Conservation (phyloP, 1,140 invertebrate genomes). For the Philaenus spumarius region DNA sequence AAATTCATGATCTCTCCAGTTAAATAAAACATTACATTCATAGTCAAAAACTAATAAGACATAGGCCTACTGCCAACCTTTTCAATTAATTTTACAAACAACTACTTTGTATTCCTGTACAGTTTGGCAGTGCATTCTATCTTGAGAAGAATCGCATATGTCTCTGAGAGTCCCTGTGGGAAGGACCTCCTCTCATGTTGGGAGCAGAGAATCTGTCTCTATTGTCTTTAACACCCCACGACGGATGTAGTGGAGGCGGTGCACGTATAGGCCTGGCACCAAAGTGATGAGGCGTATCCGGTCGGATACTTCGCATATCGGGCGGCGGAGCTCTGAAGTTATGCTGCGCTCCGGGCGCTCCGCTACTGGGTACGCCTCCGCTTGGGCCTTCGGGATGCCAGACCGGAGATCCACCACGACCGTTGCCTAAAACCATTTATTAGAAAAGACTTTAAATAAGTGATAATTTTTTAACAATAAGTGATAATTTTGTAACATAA, state of each 20-base stretch:
- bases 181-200: slow-evolving; percentile 1
- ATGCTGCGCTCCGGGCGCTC: too few relatives aligned
- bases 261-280: neutral
- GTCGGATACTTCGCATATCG: neutral
- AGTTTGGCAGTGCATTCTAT: neutral
- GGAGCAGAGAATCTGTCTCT: neutral
- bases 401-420: neutral
- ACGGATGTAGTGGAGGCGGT: neutral
- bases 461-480: too few relatives aligned
- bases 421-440: neutral
- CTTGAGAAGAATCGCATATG: slow-evolving; percentile 8
- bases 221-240: neutral
- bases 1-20: too few relatives aligned
- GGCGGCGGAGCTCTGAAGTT: slow-evolving; percentile 5
- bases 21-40: too few relatives aligned
- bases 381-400: slow-evolving; percentile 2
- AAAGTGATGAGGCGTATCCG: neutral
- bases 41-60: too few relatives aligned
- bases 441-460: neutral
- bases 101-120: too few relatives aligned
- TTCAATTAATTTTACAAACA: too few relatives aligned
- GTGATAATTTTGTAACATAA: too few relatives aligned
- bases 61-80: too few relatives aligned
- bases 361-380: neutral
- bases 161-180: neutral